Base-by-base conservation (phyloP, 2,113 vertebrate genomes). In the Larimichthys crocea region DNA sequence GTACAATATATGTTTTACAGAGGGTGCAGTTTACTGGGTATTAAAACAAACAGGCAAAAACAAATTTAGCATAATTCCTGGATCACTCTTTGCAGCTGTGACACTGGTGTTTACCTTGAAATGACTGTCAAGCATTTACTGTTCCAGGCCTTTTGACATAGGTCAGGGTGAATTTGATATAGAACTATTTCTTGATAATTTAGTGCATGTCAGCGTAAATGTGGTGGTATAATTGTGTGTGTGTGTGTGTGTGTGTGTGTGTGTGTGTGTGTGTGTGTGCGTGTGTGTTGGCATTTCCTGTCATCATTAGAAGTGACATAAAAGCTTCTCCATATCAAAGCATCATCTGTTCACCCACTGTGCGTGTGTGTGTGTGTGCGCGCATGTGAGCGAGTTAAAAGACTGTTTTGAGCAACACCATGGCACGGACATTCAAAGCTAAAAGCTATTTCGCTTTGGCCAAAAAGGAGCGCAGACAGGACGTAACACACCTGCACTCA, bases 291-390 rank as follows among this genome's bases (percentile, higher is more conserved):
- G 75, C 70, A 82, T 89, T 87, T 90, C 68, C 72, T 86, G 64
- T 76, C 48, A 60, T 89, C 79, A 84, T 86, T 88, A 90, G 57
- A 84, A 80, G 79, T 70, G 73, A 79, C 75, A 92, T 92, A 79
- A 92, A 92, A 90, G 84, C 78, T 59, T 68, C n/a, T 64, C 40
- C 60, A 83, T 84, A 89, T 94, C 86, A 91, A 93, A 91, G 88
- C 77, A 71, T 93, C 87, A 78, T 86, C 88, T 92, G 87, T 71
- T 85, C 83, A 59, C 63, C 59, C 70, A 56, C 67, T 79, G 74
- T 67, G 82, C 52, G 61, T 35, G 35, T 64, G 82, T 56, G 61
- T 24, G 70, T 31, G 31, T 6, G 31, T 7, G 31, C n/a, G 31
- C n/a, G 44, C 71, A 55, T 62, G 44, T 84, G 65, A 79, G 68